Evolutionary conservation across 2,888 invertebrate genomes (phyloP), one percentile per base, ranked within the genome.

Genomic region (Pristionchus maxplancki): DNA sequence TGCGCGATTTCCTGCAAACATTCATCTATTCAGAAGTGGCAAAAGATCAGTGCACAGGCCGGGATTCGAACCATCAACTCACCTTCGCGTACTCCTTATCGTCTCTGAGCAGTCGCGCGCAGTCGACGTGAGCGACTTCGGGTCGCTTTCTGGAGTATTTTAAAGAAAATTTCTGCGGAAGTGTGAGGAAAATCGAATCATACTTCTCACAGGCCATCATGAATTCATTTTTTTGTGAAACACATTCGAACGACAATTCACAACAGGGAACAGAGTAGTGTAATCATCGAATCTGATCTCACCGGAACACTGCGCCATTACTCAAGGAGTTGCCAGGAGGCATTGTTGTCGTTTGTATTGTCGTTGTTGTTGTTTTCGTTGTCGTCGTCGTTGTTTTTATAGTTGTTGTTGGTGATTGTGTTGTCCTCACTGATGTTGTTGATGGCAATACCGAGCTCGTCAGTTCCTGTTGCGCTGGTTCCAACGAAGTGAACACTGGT

Each of bases 71-170:
- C n/a, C n/a, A n/a, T 11, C 37, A 40, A 17, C 82, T 24, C 1
- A 83, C 82, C 34, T 83, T 83, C 82, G 31, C 31, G 58, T 83
- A 83, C 53, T 83, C 20, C 53, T 53, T 83, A 24, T 83, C 82
- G 1, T 58, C 34, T 34, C 28, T 50, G 17, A 83, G 8, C 13
- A 83, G 24, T 20, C 82, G 53, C 6, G 53, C 34, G 44, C 82
- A 83, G 28, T 83, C 82, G 0, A 83, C 53, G 50, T 53, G 82
- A 8, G 20, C 50, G 0, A 83, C 82, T 31, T 83, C 82, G 31
- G 53, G 82, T 0, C 82, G 50, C 13, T 15, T 31, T 44, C 82
- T 83, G 31, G n/a, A 20, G 17, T 20, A 58, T n/a, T n/a, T n/a
- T n/a, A n/a, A n/a, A n/a, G n/a, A 50, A 50, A 50, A 50, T 50